Evolutionary conservation across 2,888 invertebrate species (phyloP).

Genomic region (Leucophenga montana): DNA sequence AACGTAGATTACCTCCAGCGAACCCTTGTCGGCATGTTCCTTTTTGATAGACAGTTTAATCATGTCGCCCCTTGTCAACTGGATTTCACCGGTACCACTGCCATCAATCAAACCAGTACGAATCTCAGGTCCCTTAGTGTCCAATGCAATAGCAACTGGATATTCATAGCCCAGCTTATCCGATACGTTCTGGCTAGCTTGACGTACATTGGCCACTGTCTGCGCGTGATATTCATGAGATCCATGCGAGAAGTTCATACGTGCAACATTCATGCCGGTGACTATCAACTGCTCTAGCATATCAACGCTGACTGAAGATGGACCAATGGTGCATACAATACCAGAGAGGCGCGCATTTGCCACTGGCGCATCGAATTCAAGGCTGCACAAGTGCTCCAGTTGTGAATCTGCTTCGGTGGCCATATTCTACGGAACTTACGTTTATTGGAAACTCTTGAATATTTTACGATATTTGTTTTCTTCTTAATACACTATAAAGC

Average conservation of each 20-base stretch:
- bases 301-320: constrained; percentile 85
- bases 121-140: constrained; percentile 99
- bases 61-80: constrained; percentile 85
- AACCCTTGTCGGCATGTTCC: constrained; percentile 84
- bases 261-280: constrained; percentile 96
- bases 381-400: constrained; percentile 93
- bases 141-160: constrained; percentile 94
- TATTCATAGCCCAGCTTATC: constrained; percentile 81
- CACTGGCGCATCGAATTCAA: constrained; percentile 94
- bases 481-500: too few species aligned
- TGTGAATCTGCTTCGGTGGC: constrained; percentile 81
- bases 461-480: too few species aligned
- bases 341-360: constrained; percentile 93
- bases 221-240: constrained; percentile 94
- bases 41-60: constrained; percentile 90
- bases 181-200: constrained; percentile 86
- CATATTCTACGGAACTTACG: constrained; percentile 74
- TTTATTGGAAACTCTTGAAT: too few species aligned
- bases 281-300: constrained; percentile 95
- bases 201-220: constrained; percentile 90
- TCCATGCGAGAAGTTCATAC: constrained; percentile 96
- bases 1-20: constrained; percentile 82
- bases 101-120: constrained; percentile 95
- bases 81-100: constrained; percentile 90
- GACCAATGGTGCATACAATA: constrained; percentile 98